Conservation (phyloP, 2,888 invertebrate genomes). For the Sesia bembeciformis region DNA sequence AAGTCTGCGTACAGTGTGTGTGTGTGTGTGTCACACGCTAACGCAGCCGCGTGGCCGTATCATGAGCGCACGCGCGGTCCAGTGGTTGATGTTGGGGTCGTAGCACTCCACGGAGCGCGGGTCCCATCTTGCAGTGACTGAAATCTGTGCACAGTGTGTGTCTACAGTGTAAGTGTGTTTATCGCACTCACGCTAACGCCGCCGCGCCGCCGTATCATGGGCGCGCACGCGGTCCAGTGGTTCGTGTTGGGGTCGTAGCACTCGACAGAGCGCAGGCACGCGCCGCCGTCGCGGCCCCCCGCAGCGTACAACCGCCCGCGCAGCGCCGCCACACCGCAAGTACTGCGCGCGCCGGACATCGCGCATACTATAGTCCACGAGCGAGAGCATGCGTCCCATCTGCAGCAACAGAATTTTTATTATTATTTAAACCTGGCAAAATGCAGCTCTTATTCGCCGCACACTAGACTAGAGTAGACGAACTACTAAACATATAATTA, state of each 20-base stretch:
- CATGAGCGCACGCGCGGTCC: conserved; percentile 93
- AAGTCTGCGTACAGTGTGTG: background rate
- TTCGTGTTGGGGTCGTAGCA: conserved; percentile 84
- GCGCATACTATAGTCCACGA: conserved; percentile 93
- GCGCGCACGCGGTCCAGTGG: conserved; percentile 87
- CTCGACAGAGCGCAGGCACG: conserved; percentile 92
- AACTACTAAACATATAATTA: too few relatives aligned
- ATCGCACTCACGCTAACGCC: conserved; percentile 84
- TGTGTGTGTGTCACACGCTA: conserved; percentile 71
- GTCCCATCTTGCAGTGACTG: conserved; percentile 1
- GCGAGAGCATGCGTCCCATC: conserved; percentile 91
- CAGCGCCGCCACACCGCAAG: conserved; percentile 92
- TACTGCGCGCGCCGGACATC: conserved; percentile 91
- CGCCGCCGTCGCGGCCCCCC: conserved; percentile 93
- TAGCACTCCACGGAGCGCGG: conserved; percentile 92
- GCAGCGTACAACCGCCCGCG: conserved; percentile 91
- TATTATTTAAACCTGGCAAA: too few relatives aligned
- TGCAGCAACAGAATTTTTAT: conserved; percentile 17
- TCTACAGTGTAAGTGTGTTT: background rate
- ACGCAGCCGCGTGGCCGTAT: conserved; percentile 89
- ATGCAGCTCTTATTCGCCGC: too few relatives aligned
- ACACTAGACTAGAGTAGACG: too few relatives aligned
- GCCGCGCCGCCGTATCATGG: conserved; percentile 90
- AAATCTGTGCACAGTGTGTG: background rate
- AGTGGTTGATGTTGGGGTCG: conserved; percentile 80